phyloP scores from a whole-genome alignment of 2,113 vertebrate species.

The Peromyscus polionotus region DNA sequence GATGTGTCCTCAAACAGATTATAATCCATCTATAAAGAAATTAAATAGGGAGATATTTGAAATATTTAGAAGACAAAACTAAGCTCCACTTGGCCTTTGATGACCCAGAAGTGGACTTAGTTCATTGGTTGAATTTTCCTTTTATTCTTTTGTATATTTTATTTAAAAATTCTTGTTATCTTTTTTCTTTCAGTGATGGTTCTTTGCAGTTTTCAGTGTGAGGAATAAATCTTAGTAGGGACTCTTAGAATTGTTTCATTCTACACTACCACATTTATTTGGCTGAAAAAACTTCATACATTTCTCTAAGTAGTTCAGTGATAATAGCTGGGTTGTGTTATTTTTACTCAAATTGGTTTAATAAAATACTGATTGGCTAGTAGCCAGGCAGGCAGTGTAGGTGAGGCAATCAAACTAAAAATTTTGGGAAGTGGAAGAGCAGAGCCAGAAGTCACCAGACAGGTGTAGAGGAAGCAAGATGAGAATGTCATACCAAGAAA shows the following conservation, averaged over 20 bases:
- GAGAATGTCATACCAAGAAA: too few species aligned
- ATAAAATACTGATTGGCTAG: too few species aligned
- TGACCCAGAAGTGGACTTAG: background rate
- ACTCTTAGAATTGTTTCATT: background rate
- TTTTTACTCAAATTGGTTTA: background rate
- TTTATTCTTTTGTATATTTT: background rate
- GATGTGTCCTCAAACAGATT: background rate
- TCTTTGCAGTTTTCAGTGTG: background rate
- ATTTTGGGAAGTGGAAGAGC: too few species aligned
- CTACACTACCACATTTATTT: constrained; percentile 5
- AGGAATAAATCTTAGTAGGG: background rate
- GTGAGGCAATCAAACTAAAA: too few species aligned
- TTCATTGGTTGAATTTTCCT: background rate
- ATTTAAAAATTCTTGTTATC: background rate
- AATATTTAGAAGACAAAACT: background rate
- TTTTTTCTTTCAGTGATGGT: background rate
- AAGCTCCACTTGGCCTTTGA: background rate
- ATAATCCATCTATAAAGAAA: constrained; percentile 2
- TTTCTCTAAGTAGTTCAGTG: constrained; percentile 33
- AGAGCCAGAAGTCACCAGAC: too few species aligned
- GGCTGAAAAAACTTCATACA: constrained; percentile 54
- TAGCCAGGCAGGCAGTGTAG: too few species aligned
- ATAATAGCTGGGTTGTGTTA: constrained; percentile 58
- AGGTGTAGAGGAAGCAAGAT: too few species aligned
- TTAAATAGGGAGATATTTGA: constrained; percentile 21